Percentiles rank a stretch among this genome's conserved stretches.
Evolutionary conservation across 2,113 vertebrate species (phyloP).

Genomic region (Syngnathus typhle): DNA sequence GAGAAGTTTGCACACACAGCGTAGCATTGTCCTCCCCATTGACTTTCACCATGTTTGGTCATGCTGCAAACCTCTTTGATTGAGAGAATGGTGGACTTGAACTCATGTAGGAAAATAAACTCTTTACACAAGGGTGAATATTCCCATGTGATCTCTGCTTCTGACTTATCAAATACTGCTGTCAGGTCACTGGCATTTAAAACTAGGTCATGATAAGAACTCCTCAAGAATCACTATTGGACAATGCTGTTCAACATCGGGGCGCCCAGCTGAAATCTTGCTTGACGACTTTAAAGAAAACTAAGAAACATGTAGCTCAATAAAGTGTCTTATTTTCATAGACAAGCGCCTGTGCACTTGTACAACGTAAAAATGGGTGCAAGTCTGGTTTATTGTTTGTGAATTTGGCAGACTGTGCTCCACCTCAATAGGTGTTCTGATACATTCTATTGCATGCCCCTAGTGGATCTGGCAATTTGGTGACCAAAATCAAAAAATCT

Average conservation of each 20-base stretch:
- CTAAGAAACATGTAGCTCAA: too few species aligned
- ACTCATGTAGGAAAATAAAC: background rate
- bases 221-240: background rate
- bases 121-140: background rate
- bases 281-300: too few species aligned
- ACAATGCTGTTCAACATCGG: background rate
- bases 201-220: background rate
- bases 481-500: too few species aligned
- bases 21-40: constrained; percentile 26
- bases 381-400: too few species aligned
- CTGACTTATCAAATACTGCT: background rate
- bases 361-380: too few species aligned
- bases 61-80: constrained; percentile 13
- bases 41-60: constrained; percentile 17
- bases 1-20: constrained; percentile 38
- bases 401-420: too few species aligned
- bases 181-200: background rate
- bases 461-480: too few species aligned
- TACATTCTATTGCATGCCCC: too few species aligned
- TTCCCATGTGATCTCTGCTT: background rate
- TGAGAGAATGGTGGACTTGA: constrained; percentile 10
- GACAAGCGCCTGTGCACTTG: too few species aligned
- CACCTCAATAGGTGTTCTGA: too few species aligned
- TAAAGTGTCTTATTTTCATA: too few species aligned
- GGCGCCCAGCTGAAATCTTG: background rate